Evolutionary conservation across 92 coral and sea anemone genomes (phyloP).

Genomic region (Porites lobata): DNA sequence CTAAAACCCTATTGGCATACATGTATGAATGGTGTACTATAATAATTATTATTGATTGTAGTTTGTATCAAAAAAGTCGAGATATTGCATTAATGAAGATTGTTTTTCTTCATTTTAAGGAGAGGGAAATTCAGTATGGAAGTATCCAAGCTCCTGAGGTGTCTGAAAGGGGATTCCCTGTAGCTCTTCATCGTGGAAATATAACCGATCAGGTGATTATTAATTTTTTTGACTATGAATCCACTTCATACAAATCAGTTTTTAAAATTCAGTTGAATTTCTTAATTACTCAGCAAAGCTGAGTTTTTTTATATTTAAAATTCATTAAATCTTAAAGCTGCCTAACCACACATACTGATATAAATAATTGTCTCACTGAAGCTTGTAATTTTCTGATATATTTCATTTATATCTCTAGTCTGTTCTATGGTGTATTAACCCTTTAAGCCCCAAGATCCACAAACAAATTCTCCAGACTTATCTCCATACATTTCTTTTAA

Average conservation of each 20-base stretch:
- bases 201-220: conserved; percentile 34
- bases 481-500: no score
- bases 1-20: no score
- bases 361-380: no score
- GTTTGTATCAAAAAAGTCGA: not conserved
- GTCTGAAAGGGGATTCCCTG: conserved; percentile 88
- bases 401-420: no score
- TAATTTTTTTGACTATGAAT: not conserved
- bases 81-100: not conserved
- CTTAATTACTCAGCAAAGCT: not conserved
- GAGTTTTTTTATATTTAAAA: not conserved
- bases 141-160: conserved; percentile 70
- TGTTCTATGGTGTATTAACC: no score
- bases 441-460: no score
- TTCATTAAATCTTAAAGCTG: no score
- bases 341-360: no score
- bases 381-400: no score
- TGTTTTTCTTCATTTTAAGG: conserved; percentile 57
- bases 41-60: no score
- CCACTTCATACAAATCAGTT: not conserved
- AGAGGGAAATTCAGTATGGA: conserved; percentile 68
- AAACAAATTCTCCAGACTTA: no score
- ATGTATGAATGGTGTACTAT: no score
- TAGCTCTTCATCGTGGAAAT: conserved; percentile 83
- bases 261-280: not conserved